phyloP scores from a whole-genome alignment of 2,888 invertebrate genomes.

The Malthinus flaveolus region DNA sequence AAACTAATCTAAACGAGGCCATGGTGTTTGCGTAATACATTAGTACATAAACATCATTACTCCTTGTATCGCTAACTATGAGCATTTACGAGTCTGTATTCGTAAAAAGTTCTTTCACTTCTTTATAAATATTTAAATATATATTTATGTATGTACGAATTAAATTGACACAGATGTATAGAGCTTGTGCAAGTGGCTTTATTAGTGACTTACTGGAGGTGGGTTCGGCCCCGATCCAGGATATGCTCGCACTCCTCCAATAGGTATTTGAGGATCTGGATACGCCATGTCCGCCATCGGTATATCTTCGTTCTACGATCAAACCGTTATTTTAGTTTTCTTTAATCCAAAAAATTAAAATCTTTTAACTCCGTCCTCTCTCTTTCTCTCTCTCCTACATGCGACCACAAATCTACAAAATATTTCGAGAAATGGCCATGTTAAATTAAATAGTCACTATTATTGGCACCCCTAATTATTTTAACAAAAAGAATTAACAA shows the following conservation, averaged over 20 bases:
- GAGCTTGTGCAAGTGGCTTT: conserved; percentile 48
- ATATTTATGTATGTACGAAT: conserved; percentile 38
- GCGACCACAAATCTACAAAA: too few species aligned
- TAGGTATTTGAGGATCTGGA: conserved; percentile 60
- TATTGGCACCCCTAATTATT: too few species aligned
- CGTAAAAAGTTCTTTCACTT: conserved; percentile 22
- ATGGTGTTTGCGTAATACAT: conserved; percentile 41
- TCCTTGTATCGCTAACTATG: conserved; percentile 46
- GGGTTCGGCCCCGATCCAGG: conserved; percentile 53
- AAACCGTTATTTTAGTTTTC: conserved; percentile 9
- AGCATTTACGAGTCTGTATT: conserved; percentile 34
- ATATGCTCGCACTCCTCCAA: conserved; percentile 51
- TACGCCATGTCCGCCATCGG: conserved; percentile 75
- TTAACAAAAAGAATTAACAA: too few species aligned
- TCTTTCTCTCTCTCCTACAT: background rate
- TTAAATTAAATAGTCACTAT: too few species aligned
- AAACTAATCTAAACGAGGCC: conserved; percentile 45
- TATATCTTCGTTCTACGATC: conserved; percentile 72
- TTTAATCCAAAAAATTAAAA: too few species aligned
- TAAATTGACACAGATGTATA: conserved; percentile 52
- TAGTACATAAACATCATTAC: conserved; percentile 35
- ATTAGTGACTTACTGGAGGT: conserved; percentile 57
- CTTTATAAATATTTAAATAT: conserved; percentile 24
- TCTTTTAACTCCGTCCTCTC: background rate
- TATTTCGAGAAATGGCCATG: too few species aligned